phyloP scores from a whole-genome alignment of 2,797 vertebrate species.

The Discoglossus pictus region DNA sequence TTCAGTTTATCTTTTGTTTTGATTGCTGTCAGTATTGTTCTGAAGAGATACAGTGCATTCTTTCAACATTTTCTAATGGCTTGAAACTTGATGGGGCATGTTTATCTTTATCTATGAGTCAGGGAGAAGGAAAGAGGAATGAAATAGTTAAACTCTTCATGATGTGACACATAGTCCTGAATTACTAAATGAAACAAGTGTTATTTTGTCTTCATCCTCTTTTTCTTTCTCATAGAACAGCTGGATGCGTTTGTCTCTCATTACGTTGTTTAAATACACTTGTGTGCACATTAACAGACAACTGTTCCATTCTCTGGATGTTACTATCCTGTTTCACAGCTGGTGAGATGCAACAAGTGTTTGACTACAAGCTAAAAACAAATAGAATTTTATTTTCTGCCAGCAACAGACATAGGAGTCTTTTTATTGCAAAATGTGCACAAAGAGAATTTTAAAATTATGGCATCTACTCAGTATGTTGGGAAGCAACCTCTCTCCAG shows the following conservation, averaged over 20 bases:
- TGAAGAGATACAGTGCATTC: no score
- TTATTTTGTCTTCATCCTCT: neutral
- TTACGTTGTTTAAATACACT: constrained; percentile 24
- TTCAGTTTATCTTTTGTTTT: no score
- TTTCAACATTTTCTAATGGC: no score
- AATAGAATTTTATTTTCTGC: constrained; percentile 6
- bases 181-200: no score
- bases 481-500: neutral
- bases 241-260: constrained; percentile 19
- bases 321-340: constrained; percentile 8
- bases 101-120: no score
- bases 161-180: no score
- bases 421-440: neutral
- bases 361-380: neutral
- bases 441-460: neutral
- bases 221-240: constrained; percentile 1
- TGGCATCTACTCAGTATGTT: neutral
- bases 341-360: constrained; percentile 14
- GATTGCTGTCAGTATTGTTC: no score
- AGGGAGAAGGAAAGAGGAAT: no score
- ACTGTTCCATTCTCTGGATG: constrained; percentile 12
- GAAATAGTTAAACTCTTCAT: no score
- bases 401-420: neutral
- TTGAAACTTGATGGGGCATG: no score
- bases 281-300: constrained; percentile 24